Base-by-base conservation (phyloP, 1,140 invertebrate genomes). In the Lucilia cuprina region DNA sequence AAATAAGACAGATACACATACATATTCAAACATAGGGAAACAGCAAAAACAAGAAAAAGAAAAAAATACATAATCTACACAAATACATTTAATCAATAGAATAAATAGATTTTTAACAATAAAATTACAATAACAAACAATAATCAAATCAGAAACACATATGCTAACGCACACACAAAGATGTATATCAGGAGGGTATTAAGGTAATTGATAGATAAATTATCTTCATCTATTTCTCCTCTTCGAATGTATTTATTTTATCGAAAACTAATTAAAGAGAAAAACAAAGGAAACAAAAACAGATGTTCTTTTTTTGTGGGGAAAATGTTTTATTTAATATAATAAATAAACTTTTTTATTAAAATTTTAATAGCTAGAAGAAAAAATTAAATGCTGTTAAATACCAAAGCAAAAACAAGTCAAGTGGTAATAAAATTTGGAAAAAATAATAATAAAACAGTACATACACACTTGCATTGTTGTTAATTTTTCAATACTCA, bases 91-190 rank as follows among this genome's bases (percentile, higher is more conserved):
- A 70, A 70, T 9, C 65, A 70, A 25, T 70, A 19, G 65, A 70
- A 70, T 70, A 70, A 70, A 70, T 70, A 70, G 65, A 70, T 21
- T 70, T 70, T 70, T 25, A 70, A 70, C 65, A 70, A 70, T 70
- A 70, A 70, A 70, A 70, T 70, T 70, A 70, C 65, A 70, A 70
- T 70, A 19, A 70, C 65, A 70, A 70, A 21, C 50, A 55, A 55
- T 55, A 70, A 70, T 10, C 5, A 70, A 70, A 70, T 70, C 10
- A 14, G 41, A 5, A 3, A 70, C 19, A 70, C 60, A 70, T 12
- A 55, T 55, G 50, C 50, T 17, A 14, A 55, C 50, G 17, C 50
- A 55, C 13, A 55, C 50, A 12, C 9, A 55, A 55, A 55, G 50
- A 55, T 55, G 17, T 5, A 2, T 55, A 55, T 55, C 50, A 55